phyloP scores from a whole-genome alignment of 2,888 invertebrate species.

The Keiferia lycopersicella region DNA sequence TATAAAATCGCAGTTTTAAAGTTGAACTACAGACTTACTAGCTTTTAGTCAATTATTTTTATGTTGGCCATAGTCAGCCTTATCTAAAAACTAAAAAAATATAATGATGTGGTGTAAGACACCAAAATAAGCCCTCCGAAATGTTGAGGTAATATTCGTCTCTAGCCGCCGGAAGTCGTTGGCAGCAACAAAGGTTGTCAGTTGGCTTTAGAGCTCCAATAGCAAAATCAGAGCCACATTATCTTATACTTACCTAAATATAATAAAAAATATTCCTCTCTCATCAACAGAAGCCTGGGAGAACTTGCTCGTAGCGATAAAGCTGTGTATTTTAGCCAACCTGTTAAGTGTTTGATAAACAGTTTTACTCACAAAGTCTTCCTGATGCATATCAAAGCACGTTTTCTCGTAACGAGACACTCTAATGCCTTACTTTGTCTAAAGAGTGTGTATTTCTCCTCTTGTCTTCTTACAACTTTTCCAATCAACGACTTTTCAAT shows the following conservation, averaged over 20 bases:
- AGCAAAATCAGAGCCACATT: slow-evolving; percentile 54
- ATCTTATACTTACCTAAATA: slow-evolving; percentile 38
- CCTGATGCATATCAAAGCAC: too few relatives aligned
- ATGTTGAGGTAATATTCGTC: slow-evolving; percentile 40
- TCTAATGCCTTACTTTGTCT: neutral
- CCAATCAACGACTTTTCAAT: neutral
- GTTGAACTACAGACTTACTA: too few relatives aligned
- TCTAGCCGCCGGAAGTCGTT: slow-evolving; percentile 45
- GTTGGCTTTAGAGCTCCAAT: slow-evolving; percentile 53
- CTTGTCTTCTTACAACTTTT: neutral
- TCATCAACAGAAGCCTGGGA: neutral
- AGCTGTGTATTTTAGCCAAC: too few relatives aligned
- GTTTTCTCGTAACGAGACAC: neutral
- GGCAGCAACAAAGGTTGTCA: slow-evolving; percentile 53
- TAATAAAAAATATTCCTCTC: neutral
- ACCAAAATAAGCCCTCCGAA: slow-evolving; percentile 35
- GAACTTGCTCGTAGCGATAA: too few relatives aligned
- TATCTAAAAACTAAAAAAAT: too few relatives aligned
- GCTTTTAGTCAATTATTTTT: too few relatives aligned
- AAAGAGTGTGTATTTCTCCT: slow-evolving; percentile 24
- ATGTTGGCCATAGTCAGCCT: too few relatives aligned
- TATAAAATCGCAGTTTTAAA: too few relatives aligned
- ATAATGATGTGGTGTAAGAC: too few relatives aligned
- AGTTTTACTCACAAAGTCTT: too few relatives aligned
- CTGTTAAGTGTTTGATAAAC: too few relatives aligned